Evolutionary conservation across 1,140 invertebrate genomes (phyloP).

Genomic region (Drosophila sulfurigaster): DNA sequence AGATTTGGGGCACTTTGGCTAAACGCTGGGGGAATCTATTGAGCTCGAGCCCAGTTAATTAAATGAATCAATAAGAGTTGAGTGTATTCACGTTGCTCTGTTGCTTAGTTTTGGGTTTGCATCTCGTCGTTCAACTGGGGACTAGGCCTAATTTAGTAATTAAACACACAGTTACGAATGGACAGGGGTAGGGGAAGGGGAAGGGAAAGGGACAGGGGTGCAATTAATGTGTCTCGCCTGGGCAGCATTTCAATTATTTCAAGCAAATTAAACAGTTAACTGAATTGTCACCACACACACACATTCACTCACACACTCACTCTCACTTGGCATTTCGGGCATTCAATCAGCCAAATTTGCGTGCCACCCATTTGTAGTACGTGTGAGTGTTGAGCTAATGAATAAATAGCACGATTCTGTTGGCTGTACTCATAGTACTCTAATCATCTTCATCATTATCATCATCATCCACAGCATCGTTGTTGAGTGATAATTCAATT

Average conservation of each 20-base stretch:
- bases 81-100: conserved; percentile 10
- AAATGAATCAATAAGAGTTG: conserved; percentile 36
- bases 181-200: not conserved
- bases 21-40: not conserved
- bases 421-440: conserved; percentile 15
- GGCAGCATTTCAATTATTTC: conserved; percentile 75
- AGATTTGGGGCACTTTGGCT: not conserved
- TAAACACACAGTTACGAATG: conserved; percentile 41
- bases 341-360: conserved; percentile 63
- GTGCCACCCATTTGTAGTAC: conserved; percentile 8
- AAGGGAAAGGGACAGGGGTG: not conserved
- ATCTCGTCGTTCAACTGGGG: conserved; percentile 1
- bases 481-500: conserved; percentile 76
- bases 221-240: conserved; percentile 48
- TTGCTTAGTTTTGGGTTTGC: not conserved
- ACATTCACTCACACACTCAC: conserved; percentile 24
- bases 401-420: conserved; percentile 66
- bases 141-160: conserved; percentile 54
- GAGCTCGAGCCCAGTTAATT: conserved; percentile 28
- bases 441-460: conserved; percentile 41
- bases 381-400: conserved; percentile 63
- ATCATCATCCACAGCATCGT: conserved; percentile 25
- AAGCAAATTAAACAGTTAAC: conserved; percentile 80
- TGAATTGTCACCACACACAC: conserved; percentile 69
- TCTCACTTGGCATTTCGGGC: conserved; percentile 40